Percentiles rank a stretch among this genome's conserved stretches.
These are phyloP conservation scores for Actenoides hombroni DNA, from an alignment of 2,113 vertebrate species.

Conservation along the genomic window DNA sequence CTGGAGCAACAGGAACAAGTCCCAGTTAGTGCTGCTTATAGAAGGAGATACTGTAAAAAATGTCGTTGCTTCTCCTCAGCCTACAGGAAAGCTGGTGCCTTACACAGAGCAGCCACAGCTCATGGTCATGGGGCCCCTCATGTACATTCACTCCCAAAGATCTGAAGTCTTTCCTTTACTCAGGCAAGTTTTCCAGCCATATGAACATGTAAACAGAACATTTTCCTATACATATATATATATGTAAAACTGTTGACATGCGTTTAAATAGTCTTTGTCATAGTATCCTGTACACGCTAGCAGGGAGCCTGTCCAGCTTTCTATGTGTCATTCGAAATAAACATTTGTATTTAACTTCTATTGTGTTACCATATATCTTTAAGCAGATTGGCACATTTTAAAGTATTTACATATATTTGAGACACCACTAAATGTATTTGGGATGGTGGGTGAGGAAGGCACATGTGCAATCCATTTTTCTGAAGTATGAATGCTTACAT, in stretches of 20 bases:
- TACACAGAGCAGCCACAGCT: neutral
- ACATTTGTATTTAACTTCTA: neutral
- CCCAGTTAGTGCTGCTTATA: neutral
- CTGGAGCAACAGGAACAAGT: neutral
- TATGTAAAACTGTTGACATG: neutral
- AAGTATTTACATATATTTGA: constrained; percentile 35
- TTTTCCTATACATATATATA: neutral
- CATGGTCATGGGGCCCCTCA: accelerated
- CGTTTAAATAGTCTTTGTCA: neutral
- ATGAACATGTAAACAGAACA: neutral
- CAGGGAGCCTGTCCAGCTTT: neutral
- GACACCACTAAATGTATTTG: neutral
- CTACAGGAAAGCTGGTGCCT: neutral
- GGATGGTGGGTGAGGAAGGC: neutral
- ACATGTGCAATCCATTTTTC: constrained; percentile 27
- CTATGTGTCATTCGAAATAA: neutral
- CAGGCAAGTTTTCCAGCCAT: neutral
- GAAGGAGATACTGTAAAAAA: neutral
- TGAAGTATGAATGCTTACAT: neutral
- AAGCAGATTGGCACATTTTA: neutral
- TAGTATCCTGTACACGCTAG: neutral
- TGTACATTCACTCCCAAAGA: neutral
- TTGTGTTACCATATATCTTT: neutral
- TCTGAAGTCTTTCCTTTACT: neutral
- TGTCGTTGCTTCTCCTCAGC: neutral